Percentiles rank a stretch among this genome's conserved stretches.
phyloP scores from a whole-genome alignment of 2,797 vertebrate species.

The Pantherophis alleghaniensis region DNA sequence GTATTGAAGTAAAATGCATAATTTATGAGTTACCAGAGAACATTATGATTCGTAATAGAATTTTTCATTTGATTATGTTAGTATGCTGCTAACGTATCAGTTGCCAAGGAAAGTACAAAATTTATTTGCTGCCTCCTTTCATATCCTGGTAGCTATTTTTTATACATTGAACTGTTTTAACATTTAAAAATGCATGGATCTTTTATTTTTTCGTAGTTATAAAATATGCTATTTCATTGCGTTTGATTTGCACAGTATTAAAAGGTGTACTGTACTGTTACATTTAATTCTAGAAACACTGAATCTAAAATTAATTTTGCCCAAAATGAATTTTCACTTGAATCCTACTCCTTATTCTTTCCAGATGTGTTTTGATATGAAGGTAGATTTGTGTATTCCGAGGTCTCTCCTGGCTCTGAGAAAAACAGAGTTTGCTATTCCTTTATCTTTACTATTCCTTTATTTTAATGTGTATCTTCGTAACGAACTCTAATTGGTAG shows the following conservation, averaged over 20 bases:
- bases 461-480: not conserved
- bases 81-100: not conserved
- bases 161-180: conserved; percentile 11
- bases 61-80: conserved; percentile 15
- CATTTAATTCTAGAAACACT: not conserved
- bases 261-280: not conserved
- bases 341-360: not conserved
- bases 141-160: not conserved
- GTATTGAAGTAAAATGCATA: conserved; percentile 25
- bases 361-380: not conserved
- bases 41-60: not conserved
- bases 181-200: conserved; percentile 5
- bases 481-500: not conserved
- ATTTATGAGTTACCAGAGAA: conserved; percentile 39
- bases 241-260: not conserved
- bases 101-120: conserved; percentile 5
- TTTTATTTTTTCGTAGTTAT: not conserved
- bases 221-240: not conserved
- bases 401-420: not conserved
- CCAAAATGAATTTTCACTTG: not conserved
- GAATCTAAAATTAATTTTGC: not conserved
- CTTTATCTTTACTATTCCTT: not conserved
- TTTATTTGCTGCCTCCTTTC: not conserved
- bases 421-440: not conserved
- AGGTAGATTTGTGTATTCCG: not conserved